These are phyloP conservation scores for Brachycybe producta DNA, from an alignment of 2,888 invertebrate species.

Conservation along the genomic window DNA sequence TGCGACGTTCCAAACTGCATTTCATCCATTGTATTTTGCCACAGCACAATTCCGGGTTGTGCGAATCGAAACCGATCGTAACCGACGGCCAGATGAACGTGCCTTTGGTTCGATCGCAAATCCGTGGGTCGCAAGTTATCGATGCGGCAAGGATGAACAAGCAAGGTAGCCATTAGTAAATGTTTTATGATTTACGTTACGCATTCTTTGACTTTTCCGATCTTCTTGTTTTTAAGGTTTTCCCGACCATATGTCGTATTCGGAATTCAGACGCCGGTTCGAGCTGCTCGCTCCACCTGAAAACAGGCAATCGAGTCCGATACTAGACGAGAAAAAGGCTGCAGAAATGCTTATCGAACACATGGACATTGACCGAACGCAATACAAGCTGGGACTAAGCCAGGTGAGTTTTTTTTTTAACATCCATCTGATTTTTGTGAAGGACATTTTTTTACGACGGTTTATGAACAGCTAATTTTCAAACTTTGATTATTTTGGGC, in stretches of 20 bases:
- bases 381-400: conserved; percentile 79
- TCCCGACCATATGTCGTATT: conserved; percentile 76
- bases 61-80: conserved; percentile 36
- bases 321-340: conserved; percentile 47
- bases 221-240: conserved; percentile 50
- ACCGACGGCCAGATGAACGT: conserved; percentile 53
- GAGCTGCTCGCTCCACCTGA: conserved; percentile 36
- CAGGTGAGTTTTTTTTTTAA: conserved; percentile 48
- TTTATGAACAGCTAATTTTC: background rate
- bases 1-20: conserved; percentile 71
- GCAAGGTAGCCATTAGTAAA: conserved; percentile 44
- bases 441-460: background rate
- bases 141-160: conserved; percentile 80
- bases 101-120: conserved; percentile 74
- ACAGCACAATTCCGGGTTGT: conserved; percentile 56
- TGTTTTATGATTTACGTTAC: conserved; percentile 9
- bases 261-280: conserved; percentile 78
- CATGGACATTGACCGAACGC: conserved; percentile 69
- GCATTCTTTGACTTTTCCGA: conserved; percentile 3
- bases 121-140: conserved; percentile 78
- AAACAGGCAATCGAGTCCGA: conserved; percentile 29
- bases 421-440: background rate
- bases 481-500: background rate
- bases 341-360: conserved; percentile 65
- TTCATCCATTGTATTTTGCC: conserved; percentile 78